Evolutionary conservation across 2,888 invertebrate species (phyloP), one percentile per base, ranked within the genome.

Genomic region (Dioctria linearis): DNA sequence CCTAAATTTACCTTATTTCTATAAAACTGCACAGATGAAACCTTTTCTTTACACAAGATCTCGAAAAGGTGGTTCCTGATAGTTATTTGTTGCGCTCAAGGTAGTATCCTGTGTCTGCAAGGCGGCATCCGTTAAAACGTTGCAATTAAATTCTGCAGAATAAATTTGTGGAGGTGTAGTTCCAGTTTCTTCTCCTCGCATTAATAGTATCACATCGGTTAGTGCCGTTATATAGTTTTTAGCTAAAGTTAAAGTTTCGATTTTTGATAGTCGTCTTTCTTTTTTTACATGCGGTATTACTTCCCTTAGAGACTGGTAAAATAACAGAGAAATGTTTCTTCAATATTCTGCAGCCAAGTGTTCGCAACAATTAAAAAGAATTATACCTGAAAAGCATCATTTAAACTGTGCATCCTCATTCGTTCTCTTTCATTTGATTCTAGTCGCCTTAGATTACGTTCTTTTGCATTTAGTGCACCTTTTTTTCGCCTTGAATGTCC

Each of bases 381-480:
- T 8, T 71, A 87, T 88, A 94, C 95, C 92, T 96, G 95, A 88
- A 97, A 97, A 13, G 97, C 97, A 86, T 96, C 95, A 87, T 97
- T 97, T 80, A 97, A 91, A 78, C 95, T 95, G 88, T 97, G 97
- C 97, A 97, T 97, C 85, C 97, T 91, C 94, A 96, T 95, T 80
- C 97, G 91, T 89, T 97, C 97, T 78, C 97, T 90, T 88, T 97
- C 96, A 88, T 97, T 97, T 88, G 96, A 96, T 89, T 97, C 97
- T 76, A 97, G 91, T 80, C 97, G 92, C 73, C 97, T 92, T 81
- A 95, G 90, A 89, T 96, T 97, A 83, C 96, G 91, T 87, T 97
- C 97, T 80, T 96, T 91, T 3, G 96, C 95, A 81, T 95, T 95
- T 81, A 95, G 90, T 4, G 94, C 93, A 84, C 94, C 93, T 86